phyloP scores from a whole-genome alignment of 2,888 invertebrate genomes.

The Portevinia maculata region DNA sequence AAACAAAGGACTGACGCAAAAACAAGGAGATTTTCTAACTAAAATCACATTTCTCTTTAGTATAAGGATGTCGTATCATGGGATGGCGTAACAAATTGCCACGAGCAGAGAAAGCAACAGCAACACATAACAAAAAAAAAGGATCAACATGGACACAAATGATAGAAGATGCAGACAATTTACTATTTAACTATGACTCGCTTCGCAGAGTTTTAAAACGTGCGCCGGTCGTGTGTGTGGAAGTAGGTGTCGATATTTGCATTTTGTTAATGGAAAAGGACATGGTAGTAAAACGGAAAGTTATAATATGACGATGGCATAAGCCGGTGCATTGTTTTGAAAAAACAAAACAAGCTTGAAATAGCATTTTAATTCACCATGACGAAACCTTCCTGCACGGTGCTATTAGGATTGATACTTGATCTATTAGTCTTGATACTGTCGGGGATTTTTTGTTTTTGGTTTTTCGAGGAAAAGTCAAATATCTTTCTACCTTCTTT shows the following conservation, averaged over 20 bases:
- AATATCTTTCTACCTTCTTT: too few relatives aligned
- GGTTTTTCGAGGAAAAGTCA: too few relatives aligned
- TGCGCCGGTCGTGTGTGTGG: constrained; percentile 3
- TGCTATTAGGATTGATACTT: too few relatives aligned
- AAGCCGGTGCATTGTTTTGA: constrained; percentile 4
- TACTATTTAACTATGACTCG: constrained; percentile 7
- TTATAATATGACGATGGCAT: constrained; percentile 23
- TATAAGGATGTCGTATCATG: constrained; percentile 38
- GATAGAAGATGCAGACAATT: constrained; percentile 54
- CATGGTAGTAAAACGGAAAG: constrained; percentile 27
- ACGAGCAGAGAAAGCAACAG: constrained; percentile 27
- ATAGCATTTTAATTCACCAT: constrained; percentile 1
- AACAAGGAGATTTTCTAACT: constrained; percentile 28
- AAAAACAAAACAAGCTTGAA: neutral
- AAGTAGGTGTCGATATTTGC: constrained; percentile 19
- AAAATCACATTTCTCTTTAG: constrained; percentile 48
- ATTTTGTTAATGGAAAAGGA: constrained; percentile 6
- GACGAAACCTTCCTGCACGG: too few relatives aligned
- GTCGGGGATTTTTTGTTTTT: too few relatives aligned
- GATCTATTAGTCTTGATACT: too few relatives aligned
- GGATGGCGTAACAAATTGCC: constrained; percentile 68
- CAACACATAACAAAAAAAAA: constrained; percentile 5
- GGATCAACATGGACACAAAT: constrained; percentile 41
- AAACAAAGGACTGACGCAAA: constrained; percentile 49
- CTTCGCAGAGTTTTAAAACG: constrained; percentile 25